Conservation (phyloP, 2,113 vertebrate genomes). For the Mustelus asterias region DNA sequence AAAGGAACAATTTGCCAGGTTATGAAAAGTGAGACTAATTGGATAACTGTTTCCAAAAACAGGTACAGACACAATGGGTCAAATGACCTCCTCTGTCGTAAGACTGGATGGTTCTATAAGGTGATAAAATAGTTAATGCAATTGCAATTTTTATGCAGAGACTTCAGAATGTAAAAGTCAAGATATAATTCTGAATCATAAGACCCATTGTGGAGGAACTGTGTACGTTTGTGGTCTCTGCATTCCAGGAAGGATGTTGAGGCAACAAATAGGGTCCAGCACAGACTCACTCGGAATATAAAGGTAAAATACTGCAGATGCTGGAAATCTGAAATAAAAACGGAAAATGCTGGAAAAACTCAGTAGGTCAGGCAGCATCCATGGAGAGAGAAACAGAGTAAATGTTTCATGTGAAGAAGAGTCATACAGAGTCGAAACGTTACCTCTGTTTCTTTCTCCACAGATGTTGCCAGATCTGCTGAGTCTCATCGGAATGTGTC, state of each 20-base stretch:
- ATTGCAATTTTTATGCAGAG: not conserved
- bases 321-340: too few relatives aligned
- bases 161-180: not conserved
- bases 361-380: too few relatives aligned
- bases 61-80: not conserved
- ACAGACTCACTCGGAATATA: too few relatives aligned
- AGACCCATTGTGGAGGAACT: not conserved
- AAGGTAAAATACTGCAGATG: too few relatives aligned
- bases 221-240: not conserved
- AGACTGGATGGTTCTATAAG: not conserved
- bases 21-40: not conserved
- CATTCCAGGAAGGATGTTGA: not conserved
- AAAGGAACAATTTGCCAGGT: not conserved
- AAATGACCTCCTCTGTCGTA: not conserved
- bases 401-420: too few relatives aligned
- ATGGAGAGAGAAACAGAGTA: too few relatives aligned
- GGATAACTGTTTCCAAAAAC: not conserved
- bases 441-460: too few relatives aligned
- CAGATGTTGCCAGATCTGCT: too few relatives aligned
- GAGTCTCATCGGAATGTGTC: not conserved
- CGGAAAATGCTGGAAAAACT: too few relatives aligned
- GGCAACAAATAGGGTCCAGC: not conserved
- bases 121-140: not conserved
- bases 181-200: not conserved
- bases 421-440: too few relatives aligned